Evolutionary conservation across 2,888 invertebrate genomes (phyloP).

Genomic region (Drosophila melanosoma): DNA sequence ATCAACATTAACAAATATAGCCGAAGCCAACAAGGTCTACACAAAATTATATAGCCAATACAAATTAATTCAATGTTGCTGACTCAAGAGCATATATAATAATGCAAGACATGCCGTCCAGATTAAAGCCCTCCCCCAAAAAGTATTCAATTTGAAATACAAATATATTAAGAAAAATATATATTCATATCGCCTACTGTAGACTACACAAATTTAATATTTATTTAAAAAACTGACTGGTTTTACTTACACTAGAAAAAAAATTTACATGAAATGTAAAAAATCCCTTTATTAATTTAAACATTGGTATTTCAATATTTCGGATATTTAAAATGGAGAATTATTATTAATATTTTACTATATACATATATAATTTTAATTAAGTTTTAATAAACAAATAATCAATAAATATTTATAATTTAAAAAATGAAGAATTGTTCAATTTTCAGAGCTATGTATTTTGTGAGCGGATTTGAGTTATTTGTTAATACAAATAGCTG

Average conservation of each 20-base stretch:
- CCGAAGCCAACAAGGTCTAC: constrained; percentile 34
- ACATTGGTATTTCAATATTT: neutral
- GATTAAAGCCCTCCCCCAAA: constrained; percentile 36
- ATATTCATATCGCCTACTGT: neutral
- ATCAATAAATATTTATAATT: neutral
- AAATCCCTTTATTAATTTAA: neutral
- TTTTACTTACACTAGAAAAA: neutral
- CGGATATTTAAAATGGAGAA: neutral
- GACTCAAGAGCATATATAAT: constrained; percentile 46
- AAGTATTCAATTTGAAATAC: neutral
- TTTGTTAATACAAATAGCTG: neutral
- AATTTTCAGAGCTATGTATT: neutral
- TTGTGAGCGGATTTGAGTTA: neutral
- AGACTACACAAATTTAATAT: neutral
- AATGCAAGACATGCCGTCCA: constrained; percentile 18
- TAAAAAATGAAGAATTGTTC: neutral
- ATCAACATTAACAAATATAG: constrained; percentile 16
- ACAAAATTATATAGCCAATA: constrained; percentile 41
- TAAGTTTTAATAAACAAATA: neutral
- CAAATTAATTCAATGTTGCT: constrained; percentile 38
- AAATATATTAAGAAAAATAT: neutral
- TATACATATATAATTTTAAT: too few relatives aligned
- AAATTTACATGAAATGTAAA: neutral
- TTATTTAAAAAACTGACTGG: neutral
- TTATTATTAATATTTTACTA: too few relatives aligned